phyloP scores from a whole-genome alignment of 2,888 invertebrate species.

The Aphelenchoides bicaudatus region DNA sequence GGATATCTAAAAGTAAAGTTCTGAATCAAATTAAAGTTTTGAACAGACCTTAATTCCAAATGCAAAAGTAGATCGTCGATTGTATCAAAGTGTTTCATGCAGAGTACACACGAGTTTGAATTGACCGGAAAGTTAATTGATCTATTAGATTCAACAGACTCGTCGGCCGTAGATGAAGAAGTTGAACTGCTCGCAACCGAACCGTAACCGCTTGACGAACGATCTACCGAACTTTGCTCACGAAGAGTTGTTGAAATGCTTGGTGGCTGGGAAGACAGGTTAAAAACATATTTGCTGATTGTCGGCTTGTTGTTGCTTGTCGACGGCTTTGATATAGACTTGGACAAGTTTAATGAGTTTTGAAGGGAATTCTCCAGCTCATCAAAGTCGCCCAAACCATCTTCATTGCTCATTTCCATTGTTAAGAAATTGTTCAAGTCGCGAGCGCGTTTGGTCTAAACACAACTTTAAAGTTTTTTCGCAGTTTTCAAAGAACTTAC shows the following conservation, averaged over 20 bases:
- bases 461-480: no score
- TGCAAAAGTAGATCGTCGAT: neutral
- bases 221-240: no score
- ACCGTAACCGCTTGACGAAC: no score
- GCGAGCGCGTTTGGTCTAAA: no score
- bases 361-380: neutral
- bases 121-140: neutral
- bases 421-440: neutral
- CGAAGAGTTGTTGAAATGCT: no score
- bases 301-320: no score
- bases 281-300: no score
- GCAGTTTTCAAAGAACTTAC: no score
- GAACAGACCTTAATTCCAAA: neutral
- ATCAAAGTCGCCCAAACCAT: neutral
- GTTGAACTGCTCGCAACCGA: neutral
- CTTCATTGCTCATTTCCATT: conserved; percentile 8
- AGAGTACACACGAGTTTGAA: conserved; percentile 3
- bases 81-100: neutral
- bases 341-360: no score
- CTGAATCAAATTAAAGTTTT: neutral
- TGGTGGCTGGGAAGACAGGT: no score
- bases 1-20: neutral
- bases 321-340: no score
- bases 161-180: neutral
- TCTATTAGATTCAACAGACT: neutral